phyloP scores from a whole-genome alignment of 2,888 invertebrate genomes.

The Lydus trimaculatus region DNA sequence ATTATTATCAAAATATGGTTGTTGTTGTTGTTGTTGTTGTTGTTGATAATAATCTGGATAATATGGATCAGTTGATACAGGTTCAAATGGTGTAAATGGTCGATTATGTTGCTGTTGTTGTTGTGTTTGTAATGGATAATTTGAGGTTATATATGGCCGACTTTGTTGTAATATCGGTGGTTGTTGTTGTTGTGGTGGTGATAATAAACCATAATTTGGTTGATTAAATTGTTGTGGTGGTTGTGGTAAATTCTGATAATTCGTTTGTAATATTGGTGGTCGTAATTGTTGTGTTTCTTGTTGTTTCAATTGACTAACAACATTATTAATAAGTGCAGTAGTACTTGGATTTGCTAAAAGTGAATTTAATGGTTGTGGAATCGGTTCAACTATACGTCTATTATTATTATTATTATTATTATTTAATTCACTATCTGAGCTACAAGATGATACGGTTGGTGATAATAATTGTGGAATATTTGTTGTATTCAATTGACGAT shows the following conservation, averaged over 20 bases:
- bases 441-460: constrained; percentile 6
- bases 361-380: constrained; percentile 16
- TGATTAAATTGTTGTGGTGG: constrained; percentile 11
- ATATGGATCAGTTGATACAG: background rate
- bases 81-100: constrained; percentile 1
- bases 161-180: background rate
- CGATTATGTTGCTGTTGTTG: background rate
- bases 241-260: background rate
- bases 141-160: background rate
- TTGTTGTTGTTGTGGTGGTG: background rate
- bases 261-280: constrained; percentile 9
- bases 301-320: constrained; percentile 34
- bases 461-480: background rate
- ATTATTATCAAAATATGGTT: background rate
- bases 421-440: background rate
- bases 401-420: constrained; percentile 19
- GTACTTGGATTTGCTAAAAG: constrained; percentile 35
- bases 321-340: constrained; percentile 34
- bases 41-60: background rate
- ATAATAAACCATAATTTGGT: background rate
- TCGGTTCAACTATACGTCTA: constrained; percentile 8
- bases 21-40: background rate
- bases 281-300: constrained; percentile 13
- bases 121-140: background rate
- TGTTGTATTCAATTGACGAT: background rate